A percentile compares a stretch with the other conserved stretches of the same genome.
phyloP scores from a whole-genome alignment of 1,140 invertebrate genomes.

The Druon quercuslanigerum region DNA sequence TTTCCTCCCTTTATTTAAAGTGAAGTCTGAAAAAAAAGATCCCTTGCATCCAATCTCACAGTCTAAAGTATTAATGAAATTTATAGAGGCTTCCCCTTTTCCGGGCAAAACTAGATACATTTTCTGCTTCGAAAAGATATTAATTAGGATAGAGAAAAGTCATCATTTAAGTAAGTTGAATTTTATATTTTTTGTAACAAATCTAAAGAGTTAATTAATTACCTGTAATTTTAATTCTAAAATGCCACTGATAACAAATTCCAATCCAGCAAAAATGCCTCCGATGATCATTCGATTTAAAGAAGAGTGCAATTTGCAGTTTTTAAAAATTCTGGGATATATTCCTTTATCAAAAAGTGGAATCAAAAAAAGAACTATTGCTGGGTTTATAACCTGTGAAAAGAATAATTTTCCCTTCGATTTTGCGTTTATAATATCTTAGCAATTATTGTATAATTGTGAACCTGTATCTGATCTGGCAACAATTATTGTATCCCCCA shows the following conservation, averaged over 20 bases:
- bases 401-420: background rate
- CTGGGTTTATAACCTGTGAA: conserved; percentile 78
- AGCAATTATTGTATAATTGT: background rate
- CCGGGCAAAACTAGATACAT: background rate
- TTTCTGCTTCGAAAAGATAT: background rate
- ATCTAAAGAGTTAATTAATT: background rate
- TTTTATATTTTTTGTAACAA: too few relatives aligned
- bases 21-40: background rate
- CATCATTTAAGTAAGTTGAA: background rate
- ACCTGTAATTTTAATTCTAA: conserved; percentile 49
- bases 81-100: background rate
- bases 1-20: background rate
- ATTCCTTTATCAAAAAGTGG: conserved; percentile 80
- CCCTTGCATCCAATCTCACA: background rate
- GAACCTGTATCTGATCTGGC: conserved; percentile 82
- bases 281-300: conserved; percentile 82
- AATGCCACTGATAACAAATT: conserved; percentile 75
- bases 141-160: background rate
- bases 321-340: conserved; percentile 71
- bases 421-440: background rate
- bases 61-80: background rate
- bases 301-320: conserved; percentile 72
- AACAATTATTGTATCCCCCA: conserved; percentile 75
- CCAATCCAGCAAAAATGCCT: conserved; percentile 78
- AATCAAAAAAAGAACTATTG: conserved; percentile 82